Conservation (phyloP, 1,140 invertebrate genomes). For the Meteorus sp. region DNA sequence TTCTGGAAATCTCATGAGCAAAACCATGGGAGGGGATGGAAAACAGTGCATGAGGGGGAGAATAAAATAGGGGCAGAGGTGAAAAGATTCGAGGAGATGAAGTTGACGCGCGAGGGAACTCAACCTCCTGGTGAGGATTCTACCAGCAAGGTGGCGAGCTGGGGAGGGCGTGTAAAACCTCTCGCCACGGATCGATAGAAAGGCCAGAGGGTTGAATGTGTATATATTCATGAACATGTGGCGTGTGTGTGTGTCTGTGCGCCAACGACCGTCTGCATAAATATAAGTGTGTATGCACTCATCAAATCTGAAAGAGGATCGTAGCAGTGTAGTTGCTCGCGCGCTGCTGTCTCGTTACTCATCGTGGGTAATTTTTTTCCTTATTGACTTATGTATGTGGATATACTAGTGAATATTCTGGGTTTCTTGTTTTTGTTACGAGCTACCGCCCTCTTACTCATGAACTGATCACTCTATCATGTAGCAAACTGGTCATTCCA, state of each 20-base stretch:
- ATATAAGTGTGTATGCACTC: constrained; percentile 21
- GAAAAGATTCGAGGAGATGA: constrained; percentile 16
- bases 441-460: background rate
- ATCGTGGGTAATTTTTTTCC: constrained; percentile 19
- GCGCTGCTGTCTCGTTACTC: constrained; percentile 10
- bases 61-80: background rate
- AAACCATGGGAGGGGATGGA: background rate
- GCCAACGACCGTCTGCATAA: constrained; percentile 11
- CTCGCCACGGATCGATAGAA: constrained; percentile 55
- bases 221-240: too few species aligned
- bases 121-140: constrained; percentile 42
- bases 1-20: background rate
- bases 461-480: too few species aligned
- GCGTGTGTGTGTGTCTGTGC: constrained; percentile 22
- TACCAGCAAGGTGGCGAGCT: constrained; percentile 31
- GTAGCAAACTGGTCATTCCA: too few species aligned
- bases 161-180: constrained; percentile 53
- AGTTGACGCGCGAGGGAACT: constrained; percentile 18
- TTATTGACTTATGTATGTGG: too few species aligned
- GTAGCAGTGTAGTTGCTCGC: constrained; percentile 11
- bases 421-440: background rate
- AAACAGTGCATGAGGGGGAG: background rate
- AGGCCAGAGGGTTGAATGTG: constrained; percentile 48
- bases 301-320: constrained; percentile 26
- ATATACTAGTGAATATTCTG: too few species aligned